Evolutionary conservation across 2,888 invertebrate genomes (phyloP).

Genomic region (Microctonus aethiopoides): DNA sequence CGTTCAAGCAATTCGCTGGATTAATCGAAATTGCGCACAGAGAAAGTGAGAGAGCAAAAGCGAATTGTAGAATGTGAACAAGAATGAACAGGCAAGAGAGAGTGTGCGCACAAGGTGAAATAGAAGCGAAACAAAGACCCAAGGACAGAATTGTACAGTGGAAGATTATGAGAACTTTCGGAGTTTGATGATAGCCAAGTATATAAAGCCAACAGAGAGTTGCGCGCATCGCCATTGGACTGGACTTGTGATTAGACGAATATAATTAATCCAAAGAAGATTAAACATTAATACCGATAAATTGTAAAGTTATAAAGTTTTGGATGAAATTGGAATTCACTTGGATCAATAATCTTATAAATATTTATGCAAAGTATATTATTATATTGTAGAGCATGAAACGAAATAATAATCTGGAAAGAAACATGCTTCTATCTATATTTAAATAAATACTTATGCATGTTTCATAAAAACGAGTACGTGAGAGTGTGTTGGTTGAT

Average conservation of each 20-base stretch:
- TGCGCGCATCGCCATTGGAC: neutral
- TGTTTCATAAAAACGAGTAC: neutral
- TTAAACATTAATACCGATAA: neutral
- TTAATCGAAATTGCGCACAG: conserved; percentile 32
- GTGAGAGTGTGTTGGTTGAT: conserved; percentile 43
- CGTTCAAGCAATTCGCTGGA: conserved; percentile 34
- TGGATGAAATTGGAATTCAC: neutral
- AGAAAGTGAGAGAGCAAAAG: conserved; percentile 3
- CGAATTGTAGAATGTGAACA: neutral
- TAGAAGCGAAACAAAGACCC: conserved; percentile 4
- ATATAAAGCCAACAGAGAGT: neutral
- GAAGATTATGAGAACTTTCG: neutral
- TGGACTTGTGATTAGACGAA: conserved; percentile 18
- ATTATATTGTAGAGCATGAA: too few species aligned
- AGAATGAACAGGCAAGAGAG: neutral
- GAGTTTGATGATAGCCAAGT: conserved; percentile 3
- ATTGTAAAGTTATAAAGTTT: neutral
- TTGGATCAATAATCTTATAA: conserved; percentile 2
- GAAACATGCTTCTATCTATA: neutral
- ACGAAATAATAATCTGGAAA: too few species aligned
- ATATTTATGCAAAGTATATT: too few species aligned
- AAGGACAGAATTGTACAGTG: neutral
- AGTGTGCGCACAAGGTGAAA: neutral
- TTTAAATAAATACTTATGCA: neutral
- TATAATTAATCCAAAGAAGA: conserved; percentile 19